phyloP scores from a whole-genome alignment of 2,113 vertebrate species.

The Atrichornis clamosus region DNA sequence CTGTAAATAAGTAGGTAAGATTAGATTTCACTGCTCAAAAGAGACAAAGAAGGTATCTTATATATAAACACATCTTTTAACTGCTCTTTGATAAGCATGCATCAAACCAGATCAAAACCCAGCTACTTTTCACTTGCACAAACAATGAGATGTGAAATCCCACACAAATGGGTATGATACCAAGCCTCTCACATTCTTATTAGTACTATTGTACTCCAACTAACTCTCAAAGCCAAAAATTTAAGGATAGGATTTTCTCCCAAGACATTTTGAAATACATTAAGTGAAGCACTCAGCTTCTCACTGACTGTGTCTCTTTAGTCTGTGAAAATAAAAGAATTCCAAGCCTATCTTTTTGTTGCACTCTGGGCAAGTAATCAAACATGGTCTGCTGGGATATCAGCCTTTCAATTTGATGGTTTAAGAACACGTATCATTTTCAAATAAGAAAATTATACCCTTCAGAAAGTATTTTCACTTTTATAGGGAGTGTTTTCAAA shows the following conservation, averaged over 20 bases:
- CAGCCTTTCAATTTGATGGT: background rate
- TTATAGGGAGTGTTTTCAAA: background rate
- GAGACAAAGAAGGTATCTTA: background rate
- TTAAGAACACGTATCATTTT: background rate
- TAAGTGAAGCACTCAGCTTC: background rate
- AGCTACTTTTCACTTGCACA: background rate
- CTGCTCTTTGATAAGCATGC: background rate
- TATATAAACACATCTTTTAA: constrained; percentile 6
- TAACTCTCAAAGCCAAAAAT: background rate
- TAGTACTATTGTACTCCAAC: background rate
- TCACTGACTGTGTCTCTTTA: background rate
- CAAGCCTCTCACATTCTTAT: background rate
- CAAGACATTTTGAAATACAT: constrained; percentile 33
- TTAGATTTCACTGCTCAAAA: constrained; percentile 20
- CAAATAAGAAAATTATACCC: background rate
- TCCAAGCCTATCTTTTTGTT: constrained; percentile 24
- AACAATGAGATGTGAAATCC: constrained; percentile 20
- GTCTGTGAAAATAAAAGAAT: constrained; percentile 19
- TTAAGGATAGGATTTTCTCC: constrained; percentile 29
- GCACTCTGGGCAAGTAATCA: background rate
- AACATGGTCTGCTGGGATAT: background rate
- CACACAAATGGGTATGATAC: background rate
- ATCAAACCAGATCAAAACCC: background rate
- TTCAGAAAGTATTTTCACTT: background rate
- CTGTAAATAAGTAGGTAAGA: constrained; percentile 1